These are phyloP conservation scores for Smittia aterrima DNA, from an alignment of 2,888 invertebrate species.

Conservation along the genomic window DNA sequence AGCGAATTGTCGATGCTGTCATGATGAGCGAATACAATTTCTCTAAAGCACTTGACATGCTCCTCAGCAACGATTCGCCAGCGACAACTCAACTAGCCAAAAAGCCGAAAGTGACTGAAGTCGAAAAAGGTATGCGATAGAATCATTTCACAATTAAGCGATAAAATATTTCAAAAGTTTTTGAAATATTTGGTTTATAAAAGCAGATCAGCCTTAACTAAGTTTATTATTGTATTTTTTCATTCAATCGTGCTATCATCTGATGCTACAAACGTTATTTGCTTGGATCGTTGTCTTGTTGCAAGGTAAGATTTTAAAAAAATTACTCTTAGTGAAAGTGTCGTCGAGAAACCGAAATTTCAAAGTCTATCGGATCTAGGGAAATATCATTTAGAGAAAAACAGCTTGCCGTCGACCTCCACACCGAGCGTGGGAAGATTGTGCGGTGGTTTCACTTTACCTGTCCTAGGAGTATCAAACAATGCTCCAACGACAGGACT, in stretches of 20 bases:
- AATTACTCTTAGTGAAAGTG: conserved; percentile 5
- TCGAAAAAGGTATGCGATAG: conserved; percentile 48
- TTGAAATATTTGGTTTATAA: conserved; percentile 17
- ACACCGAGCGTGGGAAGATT: not conserved
- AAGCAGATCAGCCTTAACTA: not conserved
- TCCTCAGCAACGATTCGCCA: conserved; percentile 55
- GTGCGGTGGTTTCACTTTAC: not conserved
- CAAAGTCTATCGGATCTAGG: conserved; percentile 46
- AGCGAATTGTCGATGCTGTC: conserved; percentile 68
- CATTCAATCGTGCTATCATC: not conserved
- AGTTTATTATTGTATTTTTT: conserved; percentile 43
- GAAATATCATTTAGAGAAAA: conserved; percentile 48
- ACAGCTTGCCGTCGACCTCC: not conserved
- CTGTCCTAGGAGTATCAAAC: not conserved
- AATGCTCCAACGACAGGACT: not conserved
- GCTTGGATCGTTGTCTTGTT: conserved; percentile 46
- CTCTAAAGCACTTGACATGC: conserved; percentile 69
- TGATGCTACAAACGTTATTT: not conserved
- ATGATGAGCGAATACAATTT: conserved; percentile 71
- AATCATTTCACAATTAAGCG: not conserved
- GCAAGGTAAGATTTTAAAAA: conserved; percentile 57
- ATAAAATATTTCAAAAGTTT: not conserved
- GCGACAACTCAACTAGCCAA: conserved; percentile 44
- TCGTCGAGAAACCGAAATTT: conserved; percentile 21
- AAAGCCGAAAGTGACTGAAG: conserved; percentile 41